A percentile compares a stretch with the other conserved stretches of the same genome.
These are phyloP conservation scores for Motacilla tschutschensis DNA, from an alignment of 2,113 vertebrate genomes.

Conservation along the genomic window DNA sequence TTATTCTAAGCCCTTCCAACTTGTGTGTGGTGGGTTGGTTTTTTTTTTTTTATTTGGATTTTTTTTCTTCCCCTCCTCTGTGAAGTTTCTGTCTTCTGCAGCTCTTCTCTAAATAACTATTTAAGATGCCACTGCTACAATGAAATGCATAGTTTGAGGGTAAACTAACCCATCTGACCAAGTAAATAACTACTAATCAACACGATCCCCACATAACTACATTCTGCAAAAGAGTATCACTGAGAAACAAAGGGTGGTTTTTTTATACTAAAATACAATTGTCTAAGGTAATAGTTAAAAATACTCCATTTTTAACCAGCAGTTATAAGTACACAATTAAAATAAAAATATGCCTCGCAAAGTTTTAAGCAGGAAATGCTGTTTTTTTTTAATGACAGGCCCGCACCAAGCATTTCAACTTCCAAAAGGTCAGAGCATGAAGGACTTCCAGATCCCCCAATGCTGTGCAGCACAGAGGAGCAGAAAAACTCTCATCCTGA, in stretches of 20 bases:
- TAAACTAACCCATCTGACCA: not conserved
- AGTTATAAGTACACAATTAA: not conserved
- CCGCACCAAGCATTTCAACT: not conserved
- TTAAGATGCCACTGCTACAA: not conserved
- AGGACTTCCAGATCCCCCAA: conserved; percentile 36
- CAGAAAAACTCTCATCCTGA: conserved; percentile 8
- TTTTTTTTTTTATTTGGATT: not conserved
- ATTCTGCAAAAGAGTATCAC: not conserved
- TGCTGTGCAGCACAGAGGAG: not conserved
- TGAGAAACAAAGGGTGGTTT: rapidly evolving
- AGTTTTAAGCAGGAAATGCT: conserved; percentile 10
- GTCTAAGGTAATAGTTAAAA: not conserved
- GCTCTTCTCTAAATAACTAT: conserved; percentile 22
- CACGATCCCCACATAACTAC: not conserved
- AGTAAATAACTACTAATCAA: not conserved
- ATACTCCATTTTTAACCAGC: not conserved
- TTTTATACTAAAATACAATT: not conserved
- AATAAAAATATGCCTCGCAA: not conserved
- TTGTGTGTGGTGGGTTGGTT: not conserved
- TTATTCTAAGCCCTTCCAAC: conserved; percentile 55
- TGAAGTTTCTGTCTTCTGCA: conserved; percentile 28
- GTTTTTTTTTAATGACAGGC: not conserved
- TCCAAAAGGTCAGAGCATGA: conserved; percentile 12
- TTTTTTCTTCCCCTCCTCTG: not conserved
- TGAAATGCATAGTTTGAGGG: not conserved